Percentiles rank a stretch among this genome's conserved stretches.
Evolutionary conservation across 1,140 invertebrate species (phyloP).

Genomic region (Formica selysi): DNA sequence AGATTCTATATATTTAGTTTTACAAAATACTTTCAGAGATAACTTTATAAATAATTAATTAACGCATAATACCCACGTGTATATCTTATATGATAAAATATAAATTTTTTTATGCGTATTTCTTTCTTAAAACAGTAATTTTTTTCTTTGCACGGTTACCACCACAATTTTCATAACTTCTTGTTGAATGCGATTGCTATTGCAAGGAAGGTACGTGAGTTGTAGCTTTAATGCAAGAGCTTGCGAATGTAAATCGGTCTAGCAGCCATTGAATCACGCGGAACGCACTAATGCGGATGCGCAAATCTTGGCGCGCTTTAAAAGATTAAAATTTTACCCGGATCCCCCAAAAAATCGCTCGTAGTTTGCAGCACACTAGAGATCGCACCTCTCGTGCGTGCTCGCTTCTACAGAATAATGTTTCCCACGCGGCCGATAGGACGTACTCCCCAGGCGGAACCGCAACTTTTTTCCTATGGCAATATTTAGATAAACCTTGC

Average conservation of each 20-base stretch:
- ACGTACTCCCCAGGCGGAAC: conserved; percentile 53
- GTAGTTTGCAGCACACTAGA: conserved; percentile 51
- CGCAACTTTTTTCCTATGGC: conserved; percentile 66
- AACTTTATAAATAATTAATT: not conserved
- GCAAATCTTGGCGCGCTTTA: conserved; percentile 57
- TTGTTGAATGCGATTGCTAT: conserved; percentile 23
- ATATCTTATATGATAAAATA: not conserved
- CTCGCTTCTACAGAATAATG: conserved; percentile 71
- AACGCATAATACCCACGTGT: not conserved
- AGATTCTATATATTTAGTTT: conserved; percentile 15
- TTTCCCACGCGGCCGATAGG: conserved; percentile 78
- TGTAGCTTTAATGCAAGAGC: not conserved
- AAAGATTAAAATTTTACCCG: conserved; percentile 62
- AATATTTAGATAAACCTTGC: conserved; percentile 77
- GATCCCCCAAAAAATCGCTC: conserved; percentile 48
- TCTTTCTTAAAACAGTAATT: not conserved
- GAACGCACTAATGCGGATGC: not conserved
- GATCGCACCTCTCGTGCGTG: conserved; percentile 62
- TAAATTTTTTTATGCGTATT: not conserved
- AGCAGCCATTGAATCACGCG: conserved; percentile 40
- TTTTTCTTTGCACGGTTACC: not conserved
- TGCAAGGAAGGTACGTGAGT: not conserved
- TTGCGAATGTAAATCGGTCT: conserved; percentile 40
- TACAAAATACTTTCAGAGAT: not conserved
- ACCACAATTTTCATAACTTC: conserved; percentile 12